Evolutionary conservation across 2,888 invertebrate genomes (phyloP).

Genomic region (Julus scandinavius): DNA sequence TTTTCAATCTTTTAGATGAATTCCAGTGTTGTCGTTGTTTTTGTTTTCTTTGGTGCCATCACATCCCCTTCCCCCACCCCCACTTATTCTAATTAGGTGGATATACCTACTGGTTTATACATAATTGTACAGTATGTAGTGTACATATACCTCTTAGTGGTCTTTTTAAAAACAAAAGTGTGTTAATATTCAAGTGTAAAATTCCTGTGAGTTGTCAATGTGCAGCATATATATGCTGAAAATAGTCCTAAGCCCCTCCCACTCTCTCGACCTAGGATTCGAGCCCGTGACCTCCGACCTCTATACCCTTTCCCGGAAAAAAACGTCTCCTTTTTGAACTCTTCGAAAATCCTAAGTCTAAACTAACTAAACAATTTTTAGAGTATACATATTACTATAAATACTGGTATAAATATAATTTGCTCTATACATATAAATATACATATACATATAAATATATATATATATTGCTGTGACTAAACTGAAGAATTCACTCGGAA

Average conservation of each 20-base stretch:
- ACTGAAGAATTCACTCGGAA: not conserved
- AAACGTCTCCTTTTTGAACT: not conserved
- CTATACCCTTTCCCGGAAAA: not conserved
- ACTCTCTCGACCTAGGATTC: constrained; percentile 39
- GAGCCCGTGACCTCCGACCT: not conserved
- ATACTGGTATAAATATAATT: constrained; percentile 39
- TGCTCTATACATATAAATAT: constrained; percentile 21
- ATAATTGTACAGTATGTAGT: constrained; percentile 59
- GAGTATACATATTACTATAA: constrained; percentile 48
- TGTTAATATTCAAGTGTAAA: constrained; percentile 57
- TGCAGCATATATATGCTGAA: constrained; percentile 59
- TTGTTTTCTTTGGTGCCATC: constrained; percentile 30
- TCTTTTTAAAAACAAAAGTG: constrained; percentile 52
- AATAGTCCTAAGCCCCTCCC: constrained; percentile 50
- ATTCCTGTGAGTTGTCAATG: constrained; percentile 59
- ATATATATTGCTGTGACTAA: constrained; percentile 23
- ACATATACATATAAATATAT: constrained; percentile 47
- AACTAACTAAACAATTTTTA: constrained; percentile 37
- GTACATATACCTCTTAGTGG: constrained; percentile 57
- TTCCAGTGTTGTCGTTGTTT: constrained; percentile 20
- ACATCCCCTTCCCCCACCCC: not conserved
- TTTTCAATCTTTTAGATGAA: not conserved
- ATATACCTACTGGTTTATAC: constrained; percentile 55
- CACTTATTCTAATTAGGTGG: constrained; percentile 37
- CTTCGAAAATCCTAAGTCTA: constrained; percentile 19